Evolutionary conservation across 2,113 vertebrate genomes (phyloP), one percentile per base, ranked within the genome.

Genomic region (Tragelaphus imberbis): DNA sequence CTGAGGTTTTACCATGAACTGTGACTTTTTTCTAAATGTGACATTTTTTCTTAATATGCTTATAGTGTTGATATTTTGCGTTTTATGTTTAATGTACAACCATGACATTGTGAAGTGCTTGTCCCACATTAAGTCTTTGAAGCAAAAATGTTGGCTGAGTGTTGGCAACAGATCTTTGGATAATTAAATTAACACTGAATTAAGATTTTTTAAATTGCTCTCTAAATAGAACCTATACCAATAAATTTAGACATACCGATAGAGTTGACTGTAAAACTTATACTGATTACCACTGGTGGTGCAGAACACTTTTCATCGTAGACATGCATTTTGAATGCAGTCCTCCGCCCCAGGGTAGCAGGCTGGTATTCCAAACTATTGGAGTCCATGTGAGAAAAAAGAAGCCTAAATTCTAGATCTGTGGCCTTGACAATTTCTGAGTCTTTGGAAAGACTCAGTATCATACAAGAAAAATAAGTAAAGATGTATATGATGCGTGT

Each of bases 321-420:
- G 5, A 56, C 17, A 58, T 5, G 6, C 25, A 86, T 84, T 63
- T 79, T 92, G 40, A 91, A 65, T 84, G n/a, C 15, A 61, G 15
- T n/a, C 3, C 16, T 55, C 7, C 0, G 0, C 23, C 44, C 44
- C 27, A 55, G n/a, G 4, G 33, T 30, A 33, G 44, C 5, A 65
- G 8, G 21, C 10, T 89, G 15, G 65, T 44, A 44, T 12, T 86
- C 14, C 63, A 59, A 59, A 88, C 33, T 81, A 44, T 14, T 14
- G 28, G 53, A 59, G 49, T 28, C 36, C 44, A 84, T 40, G 30
- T 44, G 21, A 75, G 49, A 36, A 51, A 51, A 53, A 59, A 44
- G 25, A 81, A 95, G 6, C 59, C 33, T 47, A 47, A 68, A 92
- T 65, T 87, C 51, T 47, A 84, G 12, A 56, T 28, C 19, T 59